Base-by-base conservation (phyloP, 2,113 vertebrate genomes). In the Notarius lentiginosus region DNA sequence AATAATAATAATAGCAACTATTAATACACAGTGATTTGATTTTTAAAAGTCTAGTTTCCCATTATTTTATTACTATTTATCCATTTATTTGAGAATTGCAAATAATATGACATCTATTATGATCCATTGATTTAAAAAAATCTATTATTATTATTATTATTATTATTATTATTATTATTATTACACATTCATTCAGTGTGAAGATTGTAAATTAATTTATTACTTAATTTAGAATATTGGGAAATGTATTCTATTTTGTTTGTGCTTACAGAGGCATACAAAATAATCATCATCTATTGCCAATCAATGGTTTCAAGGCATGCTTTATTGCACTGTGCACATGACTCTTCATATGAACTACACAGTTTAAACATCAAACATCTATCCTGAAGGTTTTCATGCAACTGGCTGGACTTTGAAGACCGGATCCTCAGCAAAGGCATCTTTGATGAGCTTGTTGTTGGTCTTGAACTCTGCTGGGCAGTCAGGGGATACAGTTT, bases 371-470 rank as follows among this genome's bases (percentile, higher is more conserved):
- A 87, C 55, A 84, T 55, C 14, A 77, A 55, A 82, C 70, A 51
- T 41, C 27, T 18, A 14, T 56, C 53, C 30, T 76, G 41, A 77
- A 61, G 53, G 6, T 56, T 84, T 51, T 86, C 49, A 86, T 49
- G 3, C 76, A 63, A 82, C 34, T 51, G 68, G 22, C 34, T 60
- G 51, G 1, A 76, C 4, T 24, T 94, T 90, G 81, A 95, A 95
- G 58, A 84, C 4, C 2, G 92, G 91, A 20, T 95, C 95, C 63
- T 94, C 89, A 0, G 24, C 17, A 60, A 95, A 91, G 58, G 94
- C 1, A 65, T 91, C 7, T 1, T 87, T 82, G 58, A 94, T 87
- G 22, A 94, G 24, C 1, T 1, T 30, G 0, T 0, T 0, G 2
- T 14, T 15, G 0, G 47, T 83, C 18, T 12, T 79, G 82, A 85